These are phyloP conservation scores for Falco rusticolus DNA, from an alignment of 2,797 vertebrate species.

Conservation along the genomic window DNA sequence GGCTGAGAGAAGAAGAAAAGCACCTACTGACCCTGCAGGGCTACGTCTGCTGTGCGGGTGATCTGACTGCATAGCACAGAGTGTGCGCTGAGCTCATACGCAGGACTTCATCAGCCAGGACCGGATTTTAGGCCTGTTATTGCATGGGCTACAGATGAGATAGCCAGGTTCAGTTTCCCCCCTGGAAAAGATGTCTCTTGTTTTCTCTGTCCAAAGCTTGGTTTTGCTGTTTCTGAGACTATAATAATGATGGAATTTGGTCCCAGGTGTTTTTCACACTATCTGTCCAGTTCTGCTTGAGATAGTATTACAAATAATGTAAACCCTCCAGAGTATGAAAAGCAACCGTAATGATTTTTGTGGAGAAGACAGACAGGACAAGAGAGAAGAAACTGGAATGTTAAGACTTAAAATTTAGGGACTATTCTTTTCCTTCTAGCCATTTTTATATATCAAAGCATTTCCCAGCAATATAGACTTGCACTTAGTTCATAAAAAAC, in stretches of 20 bases:
- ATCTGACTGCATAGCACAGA: constrained; percentile 18
- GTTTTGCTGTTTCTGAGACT: neutral
- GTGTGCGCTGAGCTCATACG: constrained; percentile 15
- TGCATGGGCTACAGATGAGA: neutral
- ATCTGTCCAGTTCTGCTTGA: neutral
- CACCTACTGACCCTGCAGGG: constrained; percentile 47
- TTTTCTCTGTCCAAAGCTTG: neutral
- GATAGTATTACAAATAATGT: accelerated
- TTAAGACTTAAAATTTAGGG: neutral
- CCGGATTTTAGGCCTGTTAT: too few species aligned
- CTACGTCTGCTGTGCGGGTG: constrained; percentile 49
- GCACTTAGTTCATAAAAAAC: neutral
- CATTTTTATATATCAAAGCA: neutral
- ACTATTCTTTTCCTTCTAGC: neutral
- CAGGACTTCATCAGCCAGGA: too few species aligned
- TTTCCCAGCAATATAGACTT: neutral
- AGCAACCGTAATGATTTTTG: neutral
- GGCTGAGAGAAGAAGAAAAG: constrained; percentile 41
- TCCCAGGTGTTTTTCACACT: neutral
- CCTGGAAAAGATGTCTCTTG: too few species aligned
- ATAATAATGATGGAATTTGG: too few species aligned
- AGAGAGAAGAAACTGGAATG: neutral
- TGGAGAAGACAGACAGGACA: neutral
- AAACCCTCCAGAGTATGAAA: neutral
- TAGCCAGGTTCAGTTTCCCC: neutral